Evolutionary conservation across 2,113 vertebrate genomes (phyloP), one percentile per base, ranked within the genome.

Genomic region (Puffinus mauretanicus): DNA sequence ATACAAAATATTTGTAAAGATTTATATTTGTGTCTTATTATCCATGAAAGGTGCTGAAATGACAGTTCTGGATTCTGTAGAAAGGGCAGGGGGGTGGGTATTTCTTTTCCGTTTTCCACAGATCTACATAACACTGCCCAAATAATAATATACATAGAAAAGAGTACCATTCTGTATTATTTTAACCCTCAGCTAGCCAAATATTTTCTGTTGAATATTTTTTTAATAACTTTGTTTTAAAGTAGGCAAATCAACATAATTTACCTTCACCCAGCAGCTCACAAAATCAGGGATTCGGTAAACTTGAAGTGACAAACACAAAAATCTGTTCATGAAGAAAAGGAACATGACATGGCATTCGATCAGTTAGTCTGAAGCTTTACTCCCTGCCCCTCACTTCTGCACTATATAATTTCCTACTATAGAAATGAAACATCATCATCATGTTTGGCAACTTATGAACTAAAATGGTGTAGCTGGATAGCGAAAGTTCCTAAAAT

Each of bases 51-150:
- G 3, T 32, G 55, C 7, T 42, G 22, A 71, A 86, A 73, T 34
- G 17, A 62, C 10, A 60, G n/a, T 7, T 47, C 61, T 7, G 40
- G 6, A 61, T 51, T 62, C 47, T 34, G n/a, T 22, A 54, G 73
- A 78, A 54, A 22, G 7, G 5, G 3, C 1, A 1, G 25, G 42
- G 19, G 54, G 12, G 2, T 26, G 1, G 20, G 3, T 29, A 13
- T 17, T 76, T 71, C 24, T 88, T 72, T 82, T 58, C 7, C 30
- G 29, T 93, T 80, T 85, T 58, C 18, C 38, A 47, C 15, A 60
- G 7, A 76, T 55, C 12, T 7, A 51, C 0, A 6, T 13, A 76
- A 80, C 21, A n/a, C 12, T 81, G 24, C 10, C 18, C 52, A 66
- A 82, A 77, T 52, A 79, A 62, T 18, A 70, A 72, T 14, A 55